These are phyloP conservation scores for Daktulosphaira vitifoliae DNA, from an alignment of 1,140 invertebrate genomes.

Conservation along the genomic window DNA sequence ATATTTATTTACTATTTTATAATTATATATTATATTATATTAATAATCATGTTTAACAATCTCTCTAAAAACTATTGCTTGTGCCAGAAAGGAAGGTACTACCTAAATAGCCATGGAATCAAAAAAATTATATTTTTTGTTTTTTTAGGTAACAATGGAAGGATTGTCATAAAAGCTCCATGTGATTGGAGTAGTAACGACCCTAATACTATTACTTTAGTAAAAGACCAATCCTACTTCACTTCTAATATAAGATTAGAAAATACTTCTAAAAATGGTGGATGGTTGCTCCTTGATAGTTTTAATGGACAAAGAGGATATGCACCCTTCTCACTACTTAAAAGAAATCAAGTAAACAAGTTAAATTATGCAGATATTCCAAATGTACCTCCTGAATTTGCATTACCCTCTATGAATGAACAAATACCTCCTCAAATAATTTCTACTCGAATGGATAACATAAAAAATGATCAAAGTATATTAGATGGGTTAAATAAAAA, in stretches of 20 bases:
- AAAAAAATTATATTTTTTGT: too few relatives aligned
- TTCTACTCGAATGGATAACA: not conserved
- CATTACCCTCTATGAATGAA: not conserved
- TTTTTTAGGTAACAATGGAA: not conserved
- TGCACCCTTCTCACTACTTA: not conserved
- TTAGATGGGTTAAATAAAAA: too few relatives aligned
- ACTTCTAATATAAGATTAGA: not conserved
- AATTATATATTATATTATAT: too few relatives aligned
- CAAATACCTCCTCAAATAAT: not conserved
- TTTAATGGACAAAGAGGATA: not conserved
- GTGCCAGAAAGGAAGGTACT: too few relatives aligned
- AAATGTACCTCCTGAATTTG: not conserved
- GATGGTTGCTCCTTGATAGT: not conserved
- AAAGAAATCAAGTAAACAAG: not conserved
- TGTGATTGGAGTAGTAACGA: not conserved
- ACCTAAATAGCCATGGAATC: too few relatives aligned
- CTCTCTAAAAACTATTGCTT: too few relatives aligned
- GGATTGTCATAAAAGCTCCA: not conserved
- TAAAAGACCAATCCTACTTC: not conserved
- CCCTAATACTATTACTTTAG: not conserved
- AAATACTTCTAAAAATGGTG: not conserved
- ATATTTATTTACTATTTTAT: too few relatives aligned
- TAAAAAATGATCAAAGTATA: too few relatives aligned
- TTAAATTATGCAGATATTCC: not conserved
- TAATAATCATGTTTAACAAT: too few relatives aligned